A percentile compares a stretch with the other conserved stretches of the same genome.
Conservation (phyloP, 1,140 invertebrate genomes). For the Anastrepha obliqua region DNA sequence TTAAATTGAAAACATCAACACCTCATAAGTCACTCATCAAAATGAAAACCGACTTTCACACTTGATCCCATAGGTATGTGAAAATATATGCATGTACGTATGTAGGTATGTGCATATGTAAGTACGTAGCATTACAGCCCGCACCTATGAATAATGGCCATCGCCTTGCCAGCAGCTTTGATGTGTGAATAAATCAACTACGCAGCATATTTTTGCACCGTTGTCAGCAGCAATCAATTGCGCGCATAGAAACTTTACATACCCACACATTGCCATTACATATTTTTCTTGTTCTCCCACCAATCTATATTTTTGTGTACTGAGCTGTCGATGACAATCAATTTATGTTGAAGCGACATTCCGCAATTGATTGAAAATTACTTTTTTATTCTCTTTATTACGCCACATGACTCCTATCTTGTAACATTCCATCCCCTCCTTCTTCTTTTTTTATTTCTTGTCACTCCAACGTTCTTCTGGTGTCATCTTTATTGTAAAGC, state of each 20-base stretch:
- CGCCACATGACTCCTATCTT: conserved; percentile 16
- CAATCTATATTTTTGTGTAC: not conserved
- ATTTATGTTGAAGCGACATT: conserved; percentile 39
- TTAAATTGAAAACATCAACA: not conserved
- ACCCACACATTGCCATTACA: not conserved
- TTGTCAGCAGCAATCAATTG: conserved; percentile 5
- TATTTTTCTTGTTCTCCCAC: not conserved
- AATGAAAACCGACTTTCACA: not conserved
- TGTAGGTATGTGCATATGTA: no score
- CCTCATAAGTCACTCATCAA: not conserved
- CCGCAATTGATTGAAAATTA: conserved; percentile 49
- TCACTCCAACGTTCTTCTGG: conserved; percentile 10
- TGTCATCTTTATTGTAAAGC: conserved; percentile 30
- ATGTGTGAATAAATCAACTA: not conserved
- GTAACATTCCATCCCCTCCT: not conserved
- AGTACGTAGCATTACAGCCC: no score
- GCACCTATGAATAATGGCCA: no score
- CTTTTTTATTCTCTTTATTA: not conserved
- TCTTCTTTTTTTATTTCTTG: not conserved
- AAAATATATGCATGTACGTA: not conserved
- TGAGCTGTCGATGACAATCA: conserved; percentile 29
- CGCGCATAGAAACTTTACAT: not conserved
- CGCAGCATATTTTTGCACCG: not conserved
- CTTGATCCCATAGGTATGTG: not conserved
- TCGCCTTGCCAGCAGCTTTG: not conserved